These are phyloP conservation scores for Oenanthe melanoleuca DNA, from an alignment of 2,113 vertebrate species.

Conservation along the genomic window DNA sequence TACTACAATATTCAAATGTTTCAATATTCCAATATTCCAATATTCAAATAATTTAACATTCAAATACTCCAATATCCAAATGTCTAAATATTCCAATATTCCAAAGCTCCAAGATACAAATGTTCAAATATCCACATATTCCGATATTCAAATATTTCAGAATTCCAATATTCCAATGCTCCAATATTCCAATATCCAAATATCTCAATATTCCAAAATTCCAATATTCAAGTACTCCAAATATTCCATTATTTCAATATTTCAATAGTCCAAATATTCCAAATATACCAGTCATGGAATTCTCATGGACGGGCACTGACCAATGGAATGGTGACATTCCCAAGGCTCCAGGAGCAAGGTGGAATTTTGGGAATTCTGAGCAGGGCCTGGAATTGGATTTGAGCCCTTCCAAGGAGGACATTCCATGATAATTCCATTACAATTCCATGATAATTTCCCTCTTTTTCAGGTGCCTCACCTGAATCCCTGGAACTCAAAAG, in stretches of 20 bases:
- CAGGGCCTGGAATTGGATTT: background rate
- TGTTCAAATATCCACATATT: too few relatives aligned
- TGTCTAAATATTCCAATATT: background rate
- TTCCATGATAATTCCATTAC: background rate
- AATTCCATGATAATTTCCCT: too few relatives aligned
- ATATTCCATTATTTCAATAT: too few relatives aligned
- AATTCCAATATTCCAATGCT: background rate
- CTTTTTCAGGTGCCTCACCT: background rate
- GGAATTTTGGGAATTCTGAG: background rate
- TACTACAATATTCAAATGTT: too few relatives aligned
- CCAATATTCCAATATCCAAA: rapidly evolving
- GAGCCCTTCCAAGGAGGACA: background rate
- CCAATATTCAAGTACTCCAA: too few relatives aligned
- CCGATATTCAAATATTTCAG: too few relatives aligned
- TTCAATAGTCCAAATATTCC: too few relatives aligned
- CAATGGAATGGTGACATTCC: too few relatives aligned
- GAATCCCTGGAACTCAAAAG: background rate
- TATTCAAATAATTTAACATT: background rate
- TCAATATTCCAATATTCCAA: background rate
- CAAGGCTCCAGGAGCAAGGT: background rate
- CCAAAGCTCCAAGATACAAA: too few relatives aligned
- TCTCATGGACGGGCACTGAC: too few relatives aligned
- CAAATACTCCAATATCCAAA: too few relatives aligned
- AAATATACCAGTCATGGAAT: too few relatives aligned
- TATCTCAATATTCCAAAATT: background rate